Evolutionary conservation across 2,888 invertebrate species (phyloP).

Genomic region (Busseola fusca): DNA sequence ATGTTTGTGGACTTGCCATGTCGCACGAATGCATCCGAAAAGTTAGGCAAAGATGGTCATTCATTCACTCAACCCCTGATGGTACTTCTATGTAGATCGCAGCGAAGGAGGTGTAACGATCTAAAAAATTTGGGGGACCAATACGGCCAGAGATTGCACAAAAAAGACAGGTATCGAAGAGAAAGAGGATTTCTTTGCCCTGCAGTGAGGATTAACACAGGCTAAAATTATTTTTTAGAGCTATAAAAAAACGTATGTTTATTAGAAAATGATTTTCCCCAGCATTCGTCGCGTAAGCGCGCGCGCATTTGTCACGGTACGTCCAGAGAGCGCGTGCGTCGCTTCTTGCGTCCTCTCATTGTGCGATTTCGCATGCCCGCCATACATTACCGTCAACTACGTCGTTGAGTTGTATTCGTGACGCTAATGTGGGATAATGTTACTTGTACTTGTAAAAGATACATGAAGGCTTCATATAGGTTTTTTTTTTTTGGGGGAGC

Average conservation of each 20-base stretch:
- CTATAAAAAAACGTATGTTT: not conserved
- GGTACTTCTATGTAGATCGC: no score
- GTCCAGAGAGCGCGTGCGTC: conserved; percentile 65
- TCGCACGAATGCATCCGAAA: not conserved
- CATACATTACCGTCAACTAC: conserved; percentile 78
- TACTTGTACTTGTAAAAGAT: conserved; percentile 14
- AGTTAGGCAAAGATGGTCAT: not conserved
- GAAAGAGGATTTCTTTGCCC: not conserved
- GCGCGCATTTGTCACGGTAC: conserved; percentile 59
- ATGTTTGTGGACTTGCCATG: not conserved
- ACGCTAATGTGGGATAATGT: conserved; percentile 23
- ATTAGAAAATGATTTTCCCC: conserved; percentile 25
- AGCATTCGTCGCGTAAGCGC: conserved; percentile 56
- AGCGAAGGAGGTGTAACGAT: not conserved
- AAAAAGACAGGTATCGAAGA: not conserved
- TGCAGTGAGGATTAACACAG: not conserved
- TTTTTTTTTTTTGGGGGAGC: no score
- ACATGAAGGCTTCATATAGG: not conserved
- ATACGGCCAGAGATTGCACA: not conserved
- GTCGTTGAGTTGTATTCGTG: conserved; percentile 69
- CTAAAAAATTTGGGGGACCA: not conserved
- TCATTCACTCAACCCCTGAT: not conserved
- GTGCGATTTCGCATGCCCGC: conserved; percentile 81
- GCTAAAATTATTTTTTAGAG: not conserved
- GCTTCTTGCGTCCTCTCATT: conserved; percentile 71